Percentiles rank a stretch among this genome's conserved stretches.
phyloP scores from a whole-genome alignment of 2,888 invertebrate genomes.

The Rutpela maculata region DNA sequence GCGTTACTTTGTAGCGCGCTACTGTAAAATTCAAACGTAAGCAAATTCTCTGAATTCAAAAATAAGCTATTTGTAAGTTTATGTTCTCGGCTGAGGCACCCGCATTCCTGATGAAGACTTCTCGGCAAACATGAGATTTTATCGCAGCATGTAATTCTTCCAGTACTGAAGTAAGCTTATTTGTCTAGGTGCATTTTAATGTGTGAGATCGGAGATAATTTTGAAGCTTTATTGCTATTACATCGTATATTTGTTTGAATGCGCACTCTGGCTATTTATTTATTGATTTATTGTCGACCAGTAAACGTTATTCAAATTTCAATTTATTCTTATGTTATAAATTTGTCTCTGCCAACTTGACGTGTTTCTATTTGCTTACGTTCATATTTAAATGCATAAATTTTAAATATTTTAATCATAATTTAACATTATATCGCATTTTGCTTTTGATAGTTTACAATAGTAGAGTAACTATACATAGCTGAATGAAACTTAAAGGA shows the following conservation, averaged over 20 bases:
- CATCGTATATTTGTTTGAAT: conserved; percentile 36
- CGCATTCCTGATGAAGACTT: conserved; percentile 59
- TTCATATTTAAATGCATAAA: not conserved
- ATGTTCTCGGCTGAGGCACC: conserved; percentile 47
- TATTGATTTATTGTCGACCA: conserved; percentile 34
- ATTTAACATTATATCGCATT: too few species aligned
- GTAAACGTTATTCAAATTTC: conserved; percentile 26
- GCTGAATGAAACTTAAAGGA: too few species aligned
- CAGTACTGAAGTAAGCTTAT: conserved; percentile 55
- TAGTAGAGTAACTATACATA: too few species aligned
- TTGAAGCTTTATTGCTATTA: conserved; percentile 47
- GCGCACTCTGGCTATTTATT: conserved; percentile 1
- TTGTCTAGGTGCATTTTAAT: conserved; percentile 59
- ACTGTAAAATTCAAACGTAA: conserved; percentile 24
- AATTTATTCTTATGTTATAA: conserved; percentile 3
- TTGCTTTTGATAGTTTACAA: too few species aligned
- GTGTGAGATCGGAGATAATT: conserved; percentile 44
- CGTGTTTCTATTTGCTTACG: conserved; percentile 4
- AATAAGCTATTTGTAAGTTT: conserved; percentile 48
- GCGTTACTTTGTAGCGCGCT: not conserved
- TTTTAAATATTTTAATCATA: not conserved
- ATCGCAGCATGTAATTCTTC: conserved; percentile 58
- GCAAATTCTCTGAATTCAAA: conserved; percentile 33
- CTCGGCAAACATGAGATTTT: conserved; percentile 55
- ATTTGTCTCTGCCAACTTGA: conserved; percentile 10